Conservation (phyloP, 2,888 invertebrate genomes). For the Heliothis peltigera region DNA sequence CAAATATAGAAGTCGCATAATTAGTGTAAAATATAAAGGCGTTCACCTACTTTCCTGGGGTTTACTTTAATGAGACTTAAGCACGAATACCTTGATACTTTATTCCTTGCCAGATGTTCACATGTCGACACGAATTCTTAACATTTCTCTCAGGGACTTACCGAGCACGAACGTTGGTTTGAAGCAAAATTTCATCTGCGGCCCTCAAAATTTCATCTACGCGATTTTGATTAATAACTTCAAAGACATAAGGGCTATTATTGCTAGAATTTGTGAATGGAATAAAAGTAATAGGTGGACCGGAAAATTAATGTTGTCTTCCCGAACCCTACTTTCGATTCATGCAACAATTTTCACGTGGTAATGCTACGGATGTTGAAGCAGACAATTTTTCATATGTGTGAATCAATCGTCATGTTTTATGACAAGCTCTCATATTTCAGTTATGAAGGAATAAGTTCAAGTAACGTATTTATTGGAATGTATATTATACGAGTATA, state of each 20-base stretch:
- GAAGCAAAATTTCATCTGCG: conserved; percentile 53
- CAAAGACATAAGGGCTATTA: conserved; percentile 21
- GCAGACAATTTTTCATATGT: conserved; percentile 50
- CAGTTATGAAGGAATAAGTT: conserved; percentile 4
- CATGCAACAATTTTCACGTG: conserved; percentile 65
- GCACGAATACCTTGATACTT: conserved; percentile 33
- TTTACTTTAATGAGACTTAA: conserved; percentile 41
- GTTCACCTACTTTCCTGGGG: conserved; percentile 24
- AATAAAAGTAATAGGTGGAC: conserved; percentile 57
- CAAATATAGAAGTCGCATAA: conserved; percentile 25
- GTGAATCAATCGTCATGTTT: conserved; percentile 59
- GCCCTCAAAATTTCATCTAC: conserved; percentile 26
- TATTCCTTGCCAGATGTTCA: conserved; percentile 66
- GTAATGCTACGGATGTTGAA: conserved; percentile 60
- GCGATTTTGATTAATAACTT: conserved; percentile 56
- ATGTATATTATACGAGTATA: too few species aligned
- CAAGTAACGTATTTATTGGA: too few species aligned
- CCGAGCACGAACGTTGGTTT: conserved; percentile 64
- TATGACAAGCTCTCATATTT: conserved; percentile 24
- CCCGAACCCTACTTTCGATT: conserved; percentile 69
- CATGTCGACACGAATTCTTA: conserved; percentile 71
- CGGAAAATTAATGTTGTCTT: conserved; percentile 76
- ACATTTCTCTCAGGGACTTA: conserved; percentile 71
- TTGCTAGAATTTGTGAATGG: conserved; percentile 7
- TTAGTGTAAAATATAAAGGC: conserved; percentile 3